Evolutionary conservation across 2,797 vertebrate species (phyloP).

Genomic region (Psittacula echo): DNA sequence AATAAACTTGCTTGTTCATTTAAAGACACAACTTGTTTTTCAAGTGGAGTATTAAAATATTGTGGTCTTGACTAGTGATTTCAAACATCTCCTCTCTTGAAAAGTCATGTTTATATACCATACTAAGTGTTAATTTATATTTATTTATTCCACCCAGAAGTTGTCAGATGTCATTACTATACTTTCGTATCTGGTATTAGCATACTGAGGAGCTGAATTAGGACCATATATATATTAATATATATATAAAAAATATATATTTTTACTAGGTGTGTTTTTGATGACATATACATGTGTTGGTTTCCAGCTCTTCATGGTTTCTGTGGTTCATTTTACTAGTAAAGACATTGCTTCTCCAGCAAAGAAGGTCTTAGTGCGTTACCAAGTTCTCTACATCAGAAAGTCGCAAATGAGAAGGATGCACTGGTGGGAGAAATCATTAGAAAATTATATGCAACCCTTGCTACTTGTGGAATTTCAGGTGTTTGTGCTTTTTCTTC

Average conservation of each 20-base stretch:
- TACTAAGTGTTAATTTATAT: not conserved
- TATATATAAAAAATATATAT: not conserved
- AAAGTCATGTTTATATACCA: not conserved
- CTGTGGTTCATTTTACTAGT: not conserved
- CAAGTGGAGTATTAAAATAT: not conserved
- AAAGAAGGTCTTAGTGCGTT: not conserved
- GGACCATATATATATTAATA: too few species aligned
- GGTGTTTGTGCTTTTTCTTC: not conserved
- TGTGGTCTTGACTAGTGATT: not conserved
- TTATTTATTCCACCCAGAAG: not conserved
- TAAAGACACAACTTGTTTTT: not conserved
- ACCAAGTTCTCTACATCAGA: not conserved
- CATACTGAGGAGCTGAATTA: not conserved
- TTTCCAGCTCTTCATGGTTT: not conserved
- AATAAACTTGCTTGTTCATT: not conserved
- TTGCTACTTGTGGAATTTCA: not conserved
- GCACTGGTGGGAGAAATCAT: not conserved
- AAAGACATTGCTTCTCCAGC: not conserved
- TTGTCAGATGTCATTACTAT: not conserved
- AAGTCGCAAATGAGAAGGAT: not conserved
- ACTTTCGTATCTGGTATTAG: not conserved
- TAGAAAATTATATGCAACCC: not conserved
- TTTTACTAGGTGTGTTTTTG: not conserved
- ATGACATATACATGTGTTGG: not conserved
- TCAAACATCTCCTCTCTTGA: not conserved